Percentiles rank a stretch among this genome's conserved stretches.
phyloP scores from a whole-genome alignment of 2,113 vertebrate species.

The Triplophysa tibetana region DNA sequence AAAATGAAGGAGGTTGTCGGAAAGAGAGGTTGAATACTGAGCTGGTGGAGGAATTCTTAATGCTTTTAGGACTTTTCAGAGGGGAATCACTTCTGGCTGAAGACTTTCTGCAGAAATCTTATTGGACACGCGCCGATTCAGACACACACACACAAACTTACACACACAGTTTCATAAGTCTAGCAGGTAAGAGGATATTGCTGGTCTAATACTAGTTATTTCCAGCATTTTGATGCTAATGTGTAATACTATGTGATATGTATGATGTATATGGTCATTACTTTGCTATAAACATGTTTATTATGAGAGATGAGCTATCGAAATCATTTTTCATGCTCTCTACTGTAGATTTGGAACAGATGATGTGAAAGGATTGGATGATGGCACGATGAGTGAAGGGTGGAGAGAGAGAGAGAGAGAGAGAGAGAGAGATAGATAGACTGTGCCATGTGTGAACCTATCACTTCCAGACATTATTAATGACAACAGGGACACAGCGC shows the following conservation, averaged over 20 bases:
- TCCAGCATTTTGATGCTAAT: conserved; percentile 19
- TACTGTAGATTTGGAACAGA: conserved; percentile 35
- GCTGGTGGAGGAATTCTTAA: conserved; percentile 36
- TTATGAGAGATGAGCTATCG: conserved; percentile 45
- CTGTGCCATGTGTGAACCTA: conserved; percentile 46
- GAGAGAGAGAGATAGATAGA: conserved; percentile 34
- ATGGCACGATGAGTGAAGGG: conserved; percentile 40
- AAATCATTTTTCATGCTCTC: conserved; percentile 38
- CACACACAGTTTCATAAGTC: conserved; percentile 28
- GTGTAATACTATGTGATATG: conserved; percentile 24
- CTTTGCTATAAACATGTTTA: conserved; percentile 38
- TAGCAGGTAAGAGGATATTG: conserved; percentile 29
- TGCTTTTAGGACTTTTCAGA: conserved; percentile 26
- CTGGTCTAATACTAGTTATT: conserved; percentile 30
- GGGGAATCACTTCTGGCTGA: conserved; percentile 27
- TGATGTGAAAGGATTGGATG: conserved; percentile 41
- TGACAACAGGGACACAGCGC: conserved; percentile 16
- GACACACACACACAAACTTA: conserved; percentile 19
- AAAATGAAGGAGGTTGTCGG: conserved; percentile 19
- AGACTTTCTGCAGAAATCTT: conserved; percentile 35
- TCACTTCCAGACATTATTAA: conserved; percentile 47
- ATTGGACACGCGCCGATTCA: conserved; percentile 37
- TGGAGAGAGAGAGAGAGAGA: neutral
- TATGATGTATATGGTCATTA: conserved; percentile 28
- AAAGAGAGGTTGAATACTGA: conserved; percentile 15